Conservation (phyloP, 30 jellyfish, hydroid and myxozoan genomes). For the Turritopsis rubra region DNA sequence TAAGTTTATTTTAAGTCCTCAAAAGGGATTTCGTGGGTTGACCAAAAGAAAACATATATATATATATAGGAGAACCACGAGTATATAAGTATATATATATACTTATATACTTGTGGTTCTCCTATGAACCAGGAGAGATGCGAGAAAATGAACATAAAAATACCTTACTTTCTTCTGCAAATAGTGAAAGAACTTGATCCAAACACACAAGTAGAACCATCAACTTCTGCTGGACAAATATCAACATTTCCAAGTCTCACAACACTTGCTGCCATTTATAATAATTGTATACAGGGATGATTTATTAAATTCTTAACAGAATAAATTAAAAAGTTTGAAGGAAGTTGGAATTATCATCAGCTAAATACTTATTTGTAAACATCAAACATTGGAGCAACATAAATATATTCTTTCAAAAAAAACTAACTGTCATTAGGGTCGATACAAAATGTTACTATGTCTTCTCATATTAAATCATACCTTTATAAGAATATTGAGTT, state of each 20-base stretch:
- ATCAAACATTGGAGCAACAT: too few species aligned
- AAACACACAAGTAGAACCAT: conserved; percentile 60
- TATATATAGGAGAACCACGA: too few species aligned
- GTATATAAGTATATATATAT: too few species aligned
- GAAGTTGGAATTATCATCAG: neutral
- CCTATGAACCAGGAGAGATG: too few species aligned
- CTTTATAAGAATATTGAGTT: neutral
- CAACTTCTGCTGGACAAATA: conserved; percentile 58
- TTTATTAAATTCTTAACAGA: neutral
- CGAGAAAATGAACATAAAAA: neutral
- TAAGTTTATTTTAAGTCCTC: too few species aligned
- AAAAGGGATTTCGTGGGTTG: too few species aligned
- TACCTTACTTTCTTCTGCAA: conserved; percentile 46
- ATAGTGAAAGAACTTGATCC: conserved; percentile 39
- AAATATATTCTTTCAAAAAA: neutral
- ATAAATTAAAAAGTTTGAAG: neutral
- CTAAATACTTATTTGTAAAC: too few species aligned
- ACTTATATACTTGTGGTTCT: too few species aligned
- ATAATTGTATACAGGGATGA: neutral
- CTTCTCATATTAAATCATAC: neutral
- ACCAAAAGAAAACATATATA: too few species aligned
- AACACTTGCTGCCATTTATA: conserved; percentile 45
- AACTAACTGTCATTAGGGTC: neutral
- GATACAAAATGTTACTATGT: too few species aligned
- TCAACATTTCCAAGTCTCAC: conserved; percentile 63